Evolutionary conservation across 2,888 invertebrate species (phyloP), one percentile per base, ranked within the genome.

Genomic region (Heliconius sara): DNA sequence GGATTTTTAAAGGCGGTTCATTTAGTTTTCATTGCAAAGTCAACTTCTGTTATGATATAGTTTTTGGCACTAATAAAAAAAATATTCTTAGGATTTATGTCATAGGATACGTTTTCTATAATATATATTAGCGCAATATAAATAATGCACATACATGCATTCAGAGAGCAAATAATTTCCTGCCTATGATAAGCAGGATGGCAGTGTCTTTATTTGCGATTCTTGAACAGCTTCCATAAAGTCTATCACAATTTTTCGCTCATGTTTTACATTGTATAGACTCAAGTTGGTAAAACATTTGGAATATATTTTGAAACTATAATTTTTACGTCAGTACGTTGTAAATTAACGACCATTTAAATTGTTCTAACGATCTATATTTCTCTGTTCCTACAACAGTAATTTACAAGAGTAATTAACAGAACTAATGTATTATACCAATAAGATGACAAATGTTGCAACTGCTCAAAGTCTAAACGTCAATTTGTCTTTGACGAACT

Each of bases 401-500:
- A 47, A 75, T 63, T 74, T 27, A 43, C 43, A 13, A 39, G 39
- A 74, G 19, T 65, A 72, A 57, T 73, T 34, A 60, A 34, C 60
- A 60, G 9, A 5, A 73, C 57, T 60, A 73, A 60, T 73, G 16
- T 73, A 43, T 30, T 75, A 43, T 43, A 39, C 63, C 47, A 76
- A 76, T 68, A 76, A 76, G 13, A 52, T 34, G 67, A 76, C 57
- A 67, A 65, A 52, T 27, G 7, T 43, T 7, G 47, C 63, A 75
- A 75, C 65, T 39, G 65, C 65, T 75, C 63, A 65, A 75, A 75
- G 43, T 66, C 75, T 75, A 66, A 66, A 75, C 75, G 75, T 75
- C 65, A 67, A 80, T 78, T 74, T 78, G 65, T 80, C 73, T 78
- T 39, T 13, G 72, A 67, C 43, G 47, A 74, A 70, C 30, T 78